These are phyloP conservation scores for Reticulitermes speratus DNA, from an alignment of 1,140 invertebrate genomes.

Conservation along the genomic window DNA sequence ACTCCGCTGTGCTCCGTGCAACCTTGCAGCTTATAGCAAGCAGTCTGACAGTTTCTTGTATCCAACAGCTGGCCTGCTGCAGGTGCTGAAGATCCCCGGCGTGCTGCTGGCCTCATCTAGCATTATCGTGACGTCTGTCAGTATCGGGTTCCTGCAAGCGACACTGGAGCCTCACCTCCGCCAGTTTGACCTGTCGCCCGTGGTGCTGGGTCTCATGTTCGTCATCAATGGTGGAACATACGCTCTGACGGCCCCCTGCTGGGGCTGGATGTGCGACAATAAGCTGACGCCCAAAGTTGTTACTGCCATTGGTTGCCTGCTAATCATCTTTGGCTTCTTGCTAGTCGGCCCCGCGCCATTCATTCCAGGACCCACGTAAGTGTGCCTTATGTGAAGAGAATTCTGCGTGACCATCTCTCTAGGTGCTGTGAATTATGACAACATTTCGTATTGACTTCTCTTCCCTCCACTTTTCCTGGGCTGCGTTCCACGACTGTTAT, in stretches of 20 bases:
- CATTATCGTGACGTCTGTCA: slow-evolving; percentile 73
- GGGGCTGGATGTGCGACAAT: slow-evolving; percentile 76
- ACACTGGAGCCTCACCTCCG: slow-evolving; percentile 79
- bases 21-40: too few species aligned
- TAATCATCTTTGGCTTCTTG: slow-evolving; percentile 64
- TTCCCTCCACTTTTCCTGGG: too few species aligned
- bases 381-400: slow-evolving; percentile 21
- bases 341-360: slow-evolving; percentile 76
- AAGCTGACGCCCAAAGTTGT: slow-evolving; percentile 65
- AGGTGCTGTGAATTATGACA: too few species aligned
- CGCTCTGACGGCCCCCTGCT: slow-evolving; percentile 74
- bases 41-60: neutral
- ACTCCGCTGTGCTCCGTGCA: too few species aligned
- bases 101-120: slow-evolving; percentile 65
- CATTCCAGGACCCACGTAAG: slow-evolving; percentile 61
- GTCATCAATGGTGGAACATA: slow-evolving; percentile 85
- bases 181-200: slow-evolving; percentile 65
- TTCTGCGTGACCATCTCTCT: too few species aligned
- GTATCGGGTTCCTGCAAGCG: slow-evolving; percentile 78
- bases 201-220: slow-evolving; percentile 80
- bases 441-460: too few species aligned
- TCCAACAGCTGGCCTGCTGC: slow-evolving; percentile 58
- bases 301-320: slow-evolving; percentile 64
- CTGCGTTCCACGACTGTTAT: too few species aligned
- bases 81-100: slow-evolving; percentile 65